These are phyloP conservation scores for Micromesistius poutassou DNA, from an alignment of 2,797 vertebrate species.

Conservation along the genomic window DNA sequence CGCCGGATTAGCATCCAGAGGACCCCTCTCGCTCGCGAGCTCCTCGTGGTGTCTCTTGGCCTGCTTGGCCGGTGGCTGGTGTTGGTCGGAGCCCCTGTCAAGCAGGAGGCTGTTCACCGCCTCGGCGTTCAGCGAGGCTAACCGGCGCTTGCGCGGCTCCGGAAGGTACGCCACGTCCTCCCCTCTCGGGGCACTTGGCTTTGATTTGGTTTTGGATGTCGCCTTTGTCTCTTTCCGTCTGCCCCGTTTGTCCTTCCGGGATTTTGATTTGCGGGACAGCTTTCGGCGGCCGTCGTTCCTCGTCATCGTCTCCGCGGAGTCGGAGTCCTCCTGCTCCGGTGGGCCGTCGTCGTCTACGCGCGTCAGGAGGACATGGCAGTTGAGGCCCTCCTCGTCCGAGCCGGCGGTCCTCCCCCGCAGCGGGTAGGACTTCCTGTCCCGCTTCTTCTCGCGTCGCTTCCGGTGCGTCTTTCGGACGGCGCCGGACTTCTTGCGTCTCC, in stretches of 20 bases:
- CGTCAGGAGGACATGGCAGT: conserved; percentile 89
- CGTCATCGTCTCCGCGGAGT: conserved; percentile 19
- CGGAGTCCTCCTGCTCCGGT: conserved; percentile 37
- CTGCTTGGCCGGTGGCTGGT: conserved; percentile 60
- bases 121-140: conserved; percentile 95
- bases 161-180: conserved; percentile 38
- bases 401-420: conserved; percentile 77
- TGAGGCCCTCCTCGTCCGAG: conserved; percentile 79
- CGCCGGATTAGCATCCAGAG: conserved; percentile 26
- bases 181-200: conserved; percentile 29
- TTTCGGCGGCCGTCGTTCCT: conserved; percentile 25
- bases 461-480: conserved; percentile 45
- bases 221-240: conserved; percentile 42
- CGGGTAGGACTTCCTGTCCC: conserved; percentile 84
- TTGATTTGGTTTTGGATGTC: conserved; percentile 57
- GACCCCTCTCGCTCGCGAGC: conserved; percentile 54
- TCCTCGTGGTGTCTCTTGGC: conserved; percentile 62
- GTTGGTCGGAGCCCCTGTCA: conserved; percentile 76
- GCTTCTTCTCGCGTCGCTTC: conserved; percentile 56
- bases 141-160: conserved; percentile 87
- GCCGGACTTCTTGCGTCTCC: conserved; percentile 9
- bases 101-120: conserved; percentile 92
- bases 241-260: conserved; percentile 49
- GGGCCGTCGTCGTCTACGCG: conserved; percentile 75
- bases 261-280: conserved; percentile 39